Evolutionary conservation across 2,888 invertebrate genomes (phyloP).

Genomic region (Caenorhabditis sp.): DNA sequence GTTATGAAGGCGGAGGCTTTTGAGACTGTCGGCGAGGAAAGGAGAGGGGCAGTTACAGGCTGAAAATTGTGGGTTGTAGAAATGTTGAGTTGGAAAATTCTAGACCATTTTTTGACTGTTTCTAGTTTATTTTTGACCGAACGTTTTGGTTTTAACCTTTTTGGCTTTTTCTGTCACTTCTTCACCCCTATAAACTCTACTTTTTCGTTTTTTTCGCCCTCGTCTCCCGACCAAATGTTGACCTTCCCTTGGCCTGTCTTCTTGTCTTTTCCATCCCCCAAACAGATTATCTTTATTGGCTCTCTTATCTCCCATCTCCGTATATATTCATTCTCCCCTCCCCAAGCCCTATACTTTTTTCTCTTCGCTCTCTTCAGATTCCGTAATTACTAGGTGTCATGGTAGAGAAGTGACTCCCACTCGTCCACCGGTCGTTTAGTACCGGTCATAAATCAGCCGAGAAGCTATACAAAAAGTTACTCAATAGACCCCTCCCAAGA

Average conservation of each 20-base stretch:
- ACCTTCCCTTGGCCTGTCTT: conserved; percentile 6
- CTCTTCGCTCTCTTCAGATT: conserved; percentile 22
- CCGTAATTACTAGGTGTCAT: conserved; percentile 46
- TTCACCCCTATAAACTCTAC: not conserved
- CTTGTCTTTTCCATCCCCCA: not conserved
- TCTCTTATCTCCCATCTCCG: conserved; percentile 43
- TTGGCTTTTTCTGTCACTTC: not conserved
- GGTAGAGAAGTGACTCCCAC: not conserved
- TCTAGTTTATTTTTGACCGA: too few species aligned
- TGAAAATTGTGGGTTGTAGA: not conserved
- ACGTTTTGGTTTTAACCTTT: too few species aligned
- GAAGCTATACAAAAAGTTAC: conserved; percentile 41
- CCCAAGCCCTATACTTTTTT: not conserved
- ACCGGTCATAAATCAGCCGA: conserved; percentile 24
- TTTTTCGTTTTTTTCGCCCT: too few species aligned
- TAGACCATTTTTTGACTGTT: too few species aligned
- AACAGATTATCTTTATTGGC: conserved; percentile 50
- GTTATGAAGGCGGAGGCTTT: not conserved
- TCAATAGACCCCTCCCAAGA: not conserved
- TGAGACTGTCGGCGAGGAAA: not conserved
- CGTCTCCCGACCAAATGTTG: conserved; percentile 17
- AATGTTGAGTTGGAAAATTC: not conserved
- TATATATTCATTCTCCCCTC: too few species aligned
- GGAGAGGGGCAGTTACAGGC: too few species aligned
- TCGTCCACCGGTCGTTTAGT: conserved; percentile 12